Evolutionary conservation across 2,797 vertebrate genomes (phyloP).

Genomic region (Poecilia gillii): DNA sequence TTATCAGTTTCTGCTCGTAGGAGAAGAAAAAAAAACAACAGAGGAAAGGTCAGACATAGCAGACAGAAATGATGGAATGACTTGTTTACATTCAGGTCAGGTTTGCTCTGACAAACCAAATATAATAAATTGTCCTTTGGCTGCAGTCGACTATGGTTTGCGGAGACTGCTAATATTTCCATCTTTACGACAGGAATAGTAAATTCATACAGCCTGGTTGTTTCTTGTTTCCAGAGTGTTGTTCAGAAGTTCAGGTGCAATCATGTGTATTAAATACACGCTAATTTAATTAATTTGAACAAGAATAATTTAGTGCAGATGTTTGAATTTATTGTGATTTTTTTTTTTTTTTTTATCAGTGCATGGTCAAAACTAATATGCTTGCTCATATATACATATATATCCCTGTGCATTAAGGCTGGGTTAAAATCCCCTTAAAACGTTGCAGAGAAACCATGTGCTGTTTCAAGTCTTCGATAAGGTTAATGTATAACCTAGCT

Average conservation of each 20-base stretch:
- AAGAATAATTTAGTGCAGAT: neutral
- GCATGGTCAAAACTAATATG: neutral
- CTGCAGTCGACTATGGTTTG: neutral
- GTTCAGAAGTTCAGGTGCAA: neutral
- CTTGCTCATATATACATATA: neutral
- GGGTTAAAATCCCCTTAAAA: neutral
- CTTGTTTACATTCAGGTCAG: constrained; percentile 3
- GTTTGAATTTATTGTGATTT: neutral
- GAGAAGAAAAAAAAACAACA: constrained; percentile 1
- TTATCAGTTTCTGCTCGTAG: neutral
- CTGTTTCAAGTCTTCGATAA: neutral
- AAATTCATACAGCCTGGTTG: neutral
- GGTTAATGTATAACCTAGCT: neutral
- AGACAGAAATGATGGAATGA: constrained; percentile 6
- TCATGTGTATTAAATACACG: neutral
- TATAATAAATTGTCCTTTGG: constrained; percentile 19
- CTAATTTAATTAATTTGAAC: neutral
- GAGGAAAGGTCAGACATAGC: constrained; percentile 26
- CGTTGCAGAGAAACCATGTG: neutral
- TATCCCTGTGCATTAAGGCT: too few relatives aligned
- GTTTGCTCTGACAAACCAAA: constrained; percentile 8
- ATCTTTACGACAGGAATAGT: neutral
- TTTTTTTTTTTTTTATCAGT: neutral
- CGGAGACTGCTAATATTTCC: neutral
- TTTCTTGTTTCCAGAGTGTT: neutral